A percentile compares a stretch with the other conserved stretches of the same genome.
Conservation (phyloP, 2,113 vertebrate genomes). For the Picathartes gymnocephalus region DNA sequence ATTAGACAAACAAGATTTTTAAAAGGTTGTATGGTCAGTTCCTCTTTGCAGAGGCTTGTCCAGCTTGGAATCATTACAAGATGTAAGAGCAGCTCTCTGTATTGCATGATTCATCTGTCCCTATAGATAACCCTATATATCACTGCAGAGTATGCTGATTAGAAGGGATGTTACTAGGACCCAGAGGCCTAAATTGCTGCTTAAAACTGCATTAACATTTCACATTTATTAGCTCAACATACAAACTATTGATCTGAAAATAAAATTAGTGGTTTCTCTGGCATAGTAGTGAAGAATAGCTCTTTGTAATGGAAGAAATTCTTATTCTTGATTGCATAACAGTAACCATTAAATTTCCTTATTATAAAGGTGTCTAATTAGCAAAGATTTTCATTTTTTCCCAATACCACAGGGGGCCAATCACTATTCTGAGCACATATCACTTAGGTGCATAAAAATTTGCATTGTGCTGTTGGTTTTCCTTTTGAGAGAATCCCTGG, state of each 20-base stretch:
- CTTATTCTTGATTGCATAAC: constrained; percentile 49
- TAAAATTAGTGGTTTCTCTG: constrained; percentile 61
- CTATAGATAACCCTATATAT: constrained; percentile 27
- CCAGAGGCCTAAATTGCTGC: constrained; percentile 54
- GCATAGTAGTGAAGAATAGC: constrained; percentile 46
- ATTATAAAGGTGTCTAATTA: constrained; percentile 72
- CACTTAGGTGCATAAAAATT: constrained; percentile 71
- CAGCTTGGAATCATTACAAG: constrained; percentile 20
- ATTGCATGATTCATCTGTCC: constrained; percentile 33
- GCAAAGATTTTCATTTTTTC: constrained; percentile 72
- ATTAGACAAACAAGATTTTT: constrained; percentile 64
- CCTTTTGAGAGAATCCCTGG: constrained; percentile 55
- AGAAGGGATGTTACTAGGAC: constrained; percentile 35
- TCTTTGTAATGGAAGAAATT: constrained; percentile 52
- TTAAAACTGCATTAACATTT: constrained; percentile 65
- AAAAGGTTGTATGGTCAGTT: constrained; percentile 56
- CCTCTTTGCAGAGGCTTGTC: constrained; percentile 37
- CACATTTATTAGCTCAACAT: constrained; percentile 66
- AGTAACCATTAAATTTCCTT: constrained; percentile 68
- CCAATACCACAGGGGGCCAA: constrained; percentile 43
- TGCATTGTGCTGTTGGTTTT: constrained; percentile 66
- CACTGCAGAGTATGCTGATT: constrained; percentile 33
- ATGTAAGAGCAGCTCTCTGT: constrained; percentile 4
- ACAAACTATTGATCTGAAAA: constrained; percentile 72
- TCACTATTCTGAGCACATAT: constrained; percentile 73